Conservation (phyloP, 2,888 invertebrate genomes). For the Heliconius ethilla region DNA sequence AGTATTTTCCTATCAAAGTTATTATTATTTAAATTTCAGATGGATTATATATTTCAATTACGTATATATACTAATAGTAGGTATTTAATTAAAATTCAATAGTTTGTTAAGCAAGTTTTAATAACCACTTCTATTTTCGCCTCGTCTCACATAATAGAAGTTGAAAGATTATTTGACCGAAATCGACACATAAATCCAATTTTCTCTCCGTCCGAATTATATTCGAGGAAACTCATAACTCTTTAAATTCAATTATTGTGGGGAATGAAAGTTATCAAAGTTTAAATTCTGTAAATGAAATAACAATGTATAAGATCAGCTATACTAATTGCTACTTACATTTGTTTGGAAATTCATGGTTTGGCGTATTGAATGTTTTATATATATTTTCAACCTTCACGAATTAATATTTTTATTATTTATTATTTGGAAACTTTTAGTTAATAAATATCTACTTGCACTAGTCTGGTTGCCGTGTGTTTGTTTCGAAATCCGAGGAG, state of each 20-base stretch:
- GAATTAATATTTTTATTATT: too few relatives aligned
- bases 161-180: constrained; percentile 17
- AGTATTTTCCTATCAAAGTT: too few relatives aligned
- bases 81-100: neutral
- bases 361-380: neutral
- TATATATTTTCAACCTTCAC: neutral
- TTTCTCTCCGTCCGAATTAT: constrained; percentile 26
- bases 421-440: too few relatives aligned
- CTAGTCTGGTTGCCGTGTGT: too few relatives aligned
- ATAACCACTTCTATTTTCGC: neutral
- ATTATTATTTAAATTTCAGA: too few relatives aligned
- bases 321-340: constrained; percentile 23
- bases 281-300: constrained; percentile 39
- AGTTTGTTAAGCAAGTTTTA: neutral
- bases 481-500: too few relatives aligned
- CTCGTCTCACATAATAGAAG: neutral
- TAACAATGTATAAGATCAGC: constrained; percentile 34
- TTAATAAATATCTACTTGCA: too few relatives aligned
- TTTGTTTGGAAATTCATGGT: constrained; percentile 20
- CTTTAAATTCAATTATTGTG: constrained; percentile 40
- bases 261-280: constrained; percentile 37
- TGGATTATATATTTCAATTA: neutral
- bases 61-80: neutral
- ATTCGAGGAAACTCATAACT: constrained; percentile 36
- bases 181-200: constrained; percentile 28